phyloP scores from a whole-genome alignment of 2,113 vertebrate genomes.

The Tragulus kanchil region DNA sequence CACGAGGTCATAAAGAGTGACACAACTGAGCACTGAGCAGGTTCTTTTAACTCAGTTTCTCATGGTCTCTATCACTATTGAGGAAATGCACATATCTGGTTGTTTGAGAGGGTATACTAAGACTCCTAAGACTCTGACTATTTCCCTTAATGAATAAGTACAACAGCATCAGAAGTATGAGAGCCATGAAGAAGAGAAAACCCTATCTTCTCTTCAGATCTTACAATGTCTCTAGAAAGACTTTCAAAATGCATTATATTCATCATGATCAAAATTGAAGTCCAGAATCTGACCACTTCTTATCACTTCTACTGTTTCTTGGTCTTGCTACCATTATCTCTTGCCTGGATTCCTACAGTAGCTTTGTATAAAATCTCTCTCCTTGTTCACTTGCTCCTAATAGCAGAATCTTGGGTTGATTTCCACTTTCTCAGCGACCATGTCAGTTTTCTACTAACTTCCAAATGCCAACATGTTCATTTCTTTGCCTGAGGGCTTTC shows the following conservation, averaged over 20 bases:
- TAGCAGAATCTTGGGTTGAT: neutral
- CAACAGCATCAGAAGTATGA: neutral
- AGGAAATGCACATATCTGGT: neutral
- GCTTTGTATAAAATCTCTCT: neutral
- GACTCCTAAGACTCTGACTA: neutral
- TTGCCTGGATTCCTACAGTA: neutral
- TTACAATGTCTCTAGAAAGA: neutral
- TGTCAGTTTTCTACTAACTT: neutral
- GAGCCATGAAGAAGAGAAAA: conserved; percentile 26
- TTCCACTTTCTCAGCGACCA: neutral
- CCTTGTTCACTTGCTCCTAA: neutral
- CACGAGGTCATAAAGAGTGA: too few relatives aligned
- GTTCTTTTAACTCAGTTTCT: neutral
- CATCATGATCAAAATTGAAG: neutral
- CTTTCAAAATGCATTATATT: neutral
- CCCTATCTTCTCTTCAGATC: neutral
- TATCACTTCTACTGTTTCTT: neutral
- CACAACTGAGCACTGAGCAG: too few relatives aligned
- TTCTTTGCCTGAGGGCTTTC: neutral
- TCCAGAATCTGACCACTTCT: neutral
- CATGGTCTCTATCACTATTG: neutral
- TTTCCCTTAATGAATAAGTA: neutral
- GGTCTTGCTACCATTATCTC: too few relatives aligned
- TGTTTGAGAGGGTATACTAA: neutral
- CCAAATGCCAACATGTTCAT: neutral